Conservation (phyloP, 2,888 invertebrate species). For the Tiliacea aurago region DNA sequence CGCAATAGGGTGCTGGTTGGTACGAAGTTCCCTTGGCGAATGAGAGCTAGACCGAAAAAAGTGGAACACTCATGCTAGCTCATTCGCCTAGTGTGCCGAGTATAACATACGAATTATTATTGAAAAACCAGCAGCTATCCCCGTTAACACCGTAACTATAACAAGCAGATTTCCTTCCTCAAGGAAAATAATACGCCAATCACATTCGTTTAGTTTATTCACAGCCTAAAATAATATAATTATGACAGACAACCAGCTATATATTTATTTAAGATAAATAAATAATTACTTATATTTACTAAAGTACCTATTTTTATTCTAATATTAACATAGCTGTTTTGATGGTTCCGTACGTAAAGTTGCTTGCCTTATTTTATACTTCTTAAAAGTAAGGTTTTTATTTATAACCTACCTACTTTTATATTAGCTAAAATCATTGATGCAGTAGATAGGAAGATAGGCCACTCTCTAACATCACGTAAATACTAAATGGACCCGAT, state of each 20-base stretch:
- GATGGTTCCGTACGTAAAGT: background rate
- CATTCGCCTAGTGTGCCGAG: background rate
- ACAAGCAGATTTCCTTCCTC: slow-evolving; percentile 37
- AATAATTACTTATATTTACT: slow-evolving; percentile 31
- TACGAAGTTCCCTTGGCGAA: background rate
- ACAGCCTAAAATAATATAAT: slow-evolving; percentile 66
- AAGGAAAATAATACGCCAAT: slow-evolving; percentile 55
- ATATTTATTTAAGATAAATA: slow-evolving; percentile 28
- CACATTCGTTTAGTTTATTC: slow-evolving; percentile 62
- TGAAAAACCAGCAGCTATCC: slow-evolving; percentile 8
- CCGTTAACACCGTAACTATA: background rate
- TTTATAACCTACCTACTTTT: no score
- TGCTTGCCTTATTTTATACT: background rate
- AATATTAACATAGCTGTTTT: background rate
- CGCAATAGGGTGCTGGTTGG: background rate
- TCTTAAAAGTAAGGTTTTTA: background rate
- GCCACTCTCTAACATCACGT: no score
- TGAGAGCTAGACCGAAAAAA: background rate
- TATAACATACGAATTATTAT: background rate
- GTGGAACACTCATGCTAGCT: background rate
- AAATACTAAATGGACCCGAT: no score
- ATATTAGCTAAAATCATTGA: no score
- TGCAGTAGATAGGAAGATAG: no score
- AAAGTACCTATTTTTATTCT: background rate
- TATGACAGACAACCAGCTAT: slow-evolving; percentile 20